Evolutionary conservation across 2,888 invertebrate species (phyloP).

Genomic region (Hydrotaea cyrtoneurina): DNA sequence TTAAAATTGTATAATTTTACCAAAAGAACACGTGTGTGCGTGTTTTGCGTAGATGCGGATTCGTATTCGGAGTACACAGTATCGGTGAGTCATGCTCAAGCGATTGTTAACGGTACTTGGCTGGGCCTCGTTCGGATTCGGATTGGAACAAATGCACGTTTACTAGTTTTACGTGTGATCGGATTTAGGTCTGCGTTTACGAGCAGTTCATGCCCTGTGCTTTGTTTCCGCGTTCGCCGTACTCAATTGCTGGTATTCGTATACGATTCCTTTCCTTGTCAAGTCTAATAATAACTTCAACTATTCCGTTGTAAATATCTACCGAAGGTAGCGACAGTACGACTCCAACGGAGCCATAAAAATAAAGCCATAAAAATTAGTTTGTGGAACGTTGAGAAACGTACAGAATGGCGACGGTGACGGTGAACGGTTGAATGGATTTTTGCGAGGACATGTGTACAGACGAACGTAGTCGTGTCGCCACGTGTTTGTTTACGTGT

Average conservation of each 20-base stretch:
- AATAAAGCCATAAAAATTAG: constrained; percentile 69
- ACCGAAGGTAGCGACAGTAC: constrained; percentile 73
- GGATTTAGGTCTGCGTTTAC: constrained; percentile 49
- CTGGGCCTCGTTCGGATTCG: background rate
- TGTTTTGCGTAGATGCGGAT: background rate
- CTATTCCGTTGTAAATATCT: constrained; percentile 60
- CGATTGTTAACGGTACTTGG: background rate
- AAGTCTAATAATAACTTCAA: constrained; percentile 60
- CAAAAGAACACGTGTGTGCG: constrained; percentile 2
- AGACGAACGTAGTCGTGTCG: background rate
- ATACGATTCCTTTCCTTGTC: constrained; percentile 56
- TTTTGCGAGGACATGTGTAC: background rate
- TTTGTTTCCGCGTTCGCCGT: constrained; percentile 35
- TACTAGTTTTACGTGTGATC: constrained; percentile 16
- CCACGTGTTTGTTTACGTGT: constrained; percentile 47
- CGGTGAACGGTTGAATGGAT: constrained; percentile 11
- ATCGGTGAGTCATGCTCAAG: background rate
- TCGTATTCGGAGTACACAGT: background rate
- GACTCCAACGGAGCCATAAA: constrained; percentile 76
- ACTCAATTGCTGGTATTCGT: background rate
- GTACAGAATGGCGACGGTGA: background rate
- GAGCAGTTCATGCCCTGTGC: constrained; percentile 50
- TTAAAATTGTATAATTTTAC: constrained; percentile 26
- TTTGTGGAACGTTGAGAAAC: constrained; percentile 57
- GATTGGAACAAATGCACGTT: background rate